Evolutionary conservation across 2,113 vertebrate species (phyloP).

Genomic region (Stegastes partitus): DNA sequence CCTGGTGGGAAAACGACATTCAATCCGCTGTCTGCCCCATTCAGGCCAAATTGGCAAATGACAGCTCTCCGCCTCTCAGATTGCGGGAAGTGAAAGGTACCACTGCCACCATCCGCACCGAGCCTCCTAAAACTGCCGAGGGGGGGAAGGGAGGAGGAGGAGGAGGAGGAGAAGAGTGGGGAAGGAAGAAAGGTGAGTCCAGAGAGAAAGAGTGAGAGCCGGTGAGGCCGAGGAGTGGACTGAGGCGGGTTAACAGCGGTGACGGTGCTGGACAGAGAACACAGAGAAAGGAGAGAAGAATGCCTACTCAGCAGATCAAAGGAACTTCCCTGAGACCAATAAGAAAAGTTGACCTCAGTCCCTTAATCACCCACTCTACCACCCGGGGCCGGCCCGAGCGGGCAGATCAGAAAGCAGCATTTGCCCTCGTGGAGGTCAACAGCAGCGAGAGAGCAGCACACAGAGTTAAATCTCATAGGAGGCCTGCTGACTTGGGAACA

Average conservation of each 20-base stretch:
- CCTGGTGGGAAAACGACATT: conserved; percentile 94
- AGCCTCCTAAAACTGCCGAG: conserved; percentile 49
- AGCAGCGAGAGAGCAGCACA: conserved; percentile 29
- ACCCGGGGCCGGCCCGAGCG: conserved; percentile 7
- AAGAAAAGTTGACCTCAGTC: conserved; percentile 71
- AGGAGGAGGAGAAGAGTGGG: conserved; percentile 25
- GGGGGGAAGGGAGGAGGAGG: too few species aligned
- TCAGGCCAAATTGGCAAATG: conserved; percentile 91
- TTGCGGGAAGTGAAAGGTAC: conserved; percentile 85
- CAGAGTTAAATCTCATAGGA: neutral
- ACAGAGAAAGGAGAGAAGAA: conserved; percentile 65
- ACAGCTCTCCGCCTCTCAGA: conserved; percentile 89
- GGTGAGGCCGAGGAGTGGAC: conserved; percentile 66
- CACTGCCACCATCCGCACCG: conserved; percentile 52
- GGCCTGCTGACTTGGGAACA: conserved; percentile 22
- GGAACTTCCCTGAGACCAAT: conserved; percentile 60
- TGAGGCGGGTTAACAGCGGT: conserved; percentile 73
- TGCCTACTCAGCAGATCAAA: conserved; percentile 77
- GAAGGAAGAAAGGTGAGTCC: conserved; percentile 34
- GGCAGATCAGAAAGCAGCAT: conserved; percentile 43
- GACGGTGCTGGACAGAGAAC: conserved; percentile 64
- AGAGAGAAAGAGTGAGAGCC: conserved; percentile 18
- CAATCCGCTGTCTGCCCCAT: conserved; percentile 87
- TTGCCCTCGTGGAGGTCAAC: conserved; percentile 56
- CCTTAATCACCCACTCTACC: conserved; percentile 71